A percentile compares a stretch with the other conserved stretches of the same genome.
Conservation (phyloP, 2,797 vertebrate species). For the Clarias fuscus region DNA sequence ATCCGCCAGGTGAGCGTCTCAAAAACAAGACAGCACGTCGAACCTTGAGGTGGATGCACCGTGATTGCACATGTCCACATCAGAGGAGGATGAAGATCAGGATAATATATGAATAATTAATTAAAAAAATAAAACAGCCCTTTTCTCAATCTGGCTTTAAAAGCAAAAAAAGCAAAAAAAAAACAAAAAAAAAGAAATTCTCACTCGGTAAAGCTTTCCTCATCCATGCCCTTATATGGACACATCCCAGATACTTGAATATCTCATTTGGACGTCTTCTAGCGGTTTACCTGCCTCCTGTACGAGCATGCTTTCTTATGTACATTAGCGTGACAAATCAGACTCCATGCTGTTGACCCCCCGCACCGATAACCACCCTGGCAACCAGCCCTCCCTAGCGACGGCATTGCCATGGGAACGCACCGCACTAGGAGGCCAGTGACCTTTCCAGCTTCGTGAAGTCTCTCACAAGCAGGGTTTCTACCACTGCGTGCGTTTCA, state of each 20-base stretch:
- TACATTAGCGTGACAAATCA: conserved; percentile 19
- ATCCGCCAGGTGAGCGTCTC: too few species aligned
- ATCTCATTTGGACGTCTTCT: background rate
- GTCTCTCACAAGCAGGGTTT: background rate
- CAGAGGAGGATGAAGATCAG: too few species aligned
- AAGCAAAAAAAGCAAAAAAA: too few species aligned
- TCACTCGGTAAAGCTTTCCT: background rate
- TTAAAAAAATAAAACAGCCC: too few species aligned
- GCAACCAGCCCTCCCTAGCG: conserved; percentile 52
- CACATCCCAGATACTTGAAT: background rate
- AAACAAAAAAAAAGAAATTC: background rate
- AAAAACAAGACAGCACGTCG: too few species aligned
- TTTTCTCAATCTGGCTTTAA: background rate
- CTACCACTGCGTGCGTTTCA: background rate
- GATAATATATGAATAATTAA: too few species aligned
- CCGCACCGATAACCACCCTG: conserved; percentile 48
- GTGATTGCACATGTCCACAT: too few species aligned
- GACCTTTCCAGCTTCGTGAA: conserved; percentile 45
- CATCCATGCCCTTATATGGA: background rate
- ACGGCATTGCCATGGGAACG: conserved; percentile 55
- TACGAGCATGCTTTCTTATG: background rate
- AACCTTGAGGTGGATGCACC: too few species aligned
- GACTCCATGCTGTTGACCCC: conserved; percentile 39
- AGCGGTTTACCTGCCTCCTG: background rate
- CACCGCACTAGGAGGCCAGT: conserved; percentile 46